Evolutionary conservation across 2,888 invertebrate species (phyloP), one percentile per base, ranked within the genome.

Genomic region (Cabera pusaria): DNA sequence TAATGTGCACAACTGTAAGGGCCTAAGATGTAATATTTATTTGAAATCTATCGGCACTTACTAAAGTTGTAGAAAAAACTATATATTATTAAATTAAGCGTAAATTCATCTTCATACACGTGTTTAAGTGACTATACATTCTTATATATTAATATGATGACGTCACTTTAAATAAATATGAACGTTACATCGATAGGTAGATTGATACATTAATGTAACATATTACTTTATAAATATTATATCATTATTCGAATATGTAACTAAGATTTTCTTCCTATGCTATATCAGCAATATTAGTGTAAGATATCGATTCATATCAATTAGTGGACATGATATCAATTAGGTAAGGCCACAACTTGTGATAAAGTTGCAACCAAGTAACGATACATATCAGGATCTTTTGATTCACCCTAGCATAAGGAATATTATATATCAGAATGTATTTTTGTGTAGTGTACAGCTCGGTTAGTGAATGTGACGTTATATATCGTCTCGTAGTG

Each of bases 321-420:
- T 81, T 68, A 76, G 67, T 68, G n/a, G n/a, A n/a, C n/a, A n/a
- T n/a, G n/a, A n/a, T n/a, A n/a, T n/a, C n/a, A n/a, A n/a, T n/a
- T n/a, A 52, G 47, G 37, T 64, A 74, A 75, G 49, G 34, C 53
- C 88, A n/a, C n/a, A 88, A 87, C 88, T 85, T 79, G 89, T 89
- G 90, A 90, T 90, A 87, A 48, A 85, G 89, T 89, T 90, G 89
- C 92, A 92, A 92, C 92, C 92, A 91, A 92, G 91, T 92, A 92
- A 92, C 91, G 90, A 92, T 88, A 92, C 92, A 92, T 92, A 92
- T 92, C 92, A 92, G 92, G 91, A 90, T 92, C 91, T 87, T 78
- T 86, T 91, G 92, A 90, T 92, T 91, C 92, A 91, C 67, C 72
- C 34, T 91, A 90, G 87, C 12, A 4, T 83, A 81, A 77, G 70